Evolutionary conservation across 2,888 invertebrate genomes (phyloP).

Genomic region (Trichopria drosophilae): DNA sequence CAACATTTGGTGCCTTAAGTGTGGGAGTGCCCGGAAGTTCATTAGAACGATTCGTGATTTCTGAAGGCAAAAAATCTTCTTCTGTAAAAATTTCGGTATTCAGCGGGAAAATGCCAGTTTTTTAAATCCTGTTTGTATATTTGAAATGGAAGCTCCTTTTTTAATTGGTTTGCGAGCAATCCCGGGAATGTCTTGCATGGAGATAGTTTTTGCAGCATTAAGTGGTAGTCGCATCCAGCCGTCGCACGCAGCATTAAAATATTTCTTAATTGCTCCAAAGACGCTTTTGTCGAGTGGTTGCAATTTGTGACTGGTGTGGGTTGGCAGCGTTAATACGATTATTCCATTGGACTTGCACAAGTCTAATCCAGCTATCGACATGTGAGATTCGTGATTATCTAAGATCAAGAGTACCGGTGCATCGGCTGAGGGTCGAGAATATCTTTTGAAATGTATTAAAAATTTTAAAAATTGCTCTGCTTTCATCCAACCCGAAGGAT

Average conservation of each 20-base stretch:
- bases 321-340: constrained; percentile 45
- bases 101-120: constrained; percentile 37
- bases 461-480: constrained; percentile 38
- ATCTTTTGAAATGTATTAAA: constrained; percentile 42
- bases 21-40: no score
- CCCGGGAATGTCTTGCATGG: constrained; percentile 44
- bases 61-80: constrained; percentile 35
- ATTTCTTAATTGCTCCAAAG: constrained; percentile 46
- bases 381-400: constrained; percentile 46
- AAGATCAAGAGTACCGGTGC: constrained; percentile 40
- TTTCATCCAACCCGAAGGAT: constrained; percentile 46
- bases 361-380: constrained; percentile 37
- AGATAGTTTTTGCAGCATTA: constrained; percentile 34
- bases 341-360: constrained; percentile 45
- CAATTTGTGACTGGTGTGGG: constrained; percentile 48
- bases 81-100: constrained; percentile 36
- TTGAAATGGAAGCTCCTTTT: constrained; percentile 40
- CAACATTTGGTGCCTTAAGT: no score
- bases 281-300: constrained; percentile 47
- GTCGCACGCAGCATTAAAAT: constrained; percentile 38
- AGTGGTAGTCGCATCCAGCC: constrained; percentile 42
- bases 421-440: constrained; percentile 34
- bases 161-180: constrained; percentile 26
- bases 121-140: constrained; percentile 37
- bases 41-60: no score